These are phyloP conservation scores for Spodoptera litura DNA, from an alignment of 1,140 invertebrate genomes.

Conservation along the genomic window DNA sequence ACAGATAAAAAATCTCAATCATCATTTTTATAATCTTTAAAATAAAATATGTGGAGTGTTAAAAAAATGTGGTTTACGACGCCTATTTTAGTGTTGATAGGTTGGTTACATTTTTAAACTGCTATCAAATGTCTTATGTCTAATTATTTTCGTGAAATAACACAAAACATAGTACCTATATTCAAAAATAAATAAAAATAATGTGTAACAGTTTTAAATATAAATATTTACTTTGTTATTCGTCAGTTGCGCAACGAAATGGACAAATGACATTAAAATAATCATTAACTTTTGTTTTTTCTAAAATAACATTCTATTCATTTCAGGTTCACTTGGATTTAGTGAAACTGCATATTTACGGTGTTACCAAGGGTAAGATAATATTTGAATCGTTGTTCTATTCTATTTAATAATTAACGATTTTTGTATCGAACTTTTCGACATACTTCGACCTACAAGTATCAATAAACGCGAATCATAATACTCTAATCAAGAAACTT, in stretches of 20 bases:
- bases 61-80: neutral
- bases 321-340: conserved; percentile 59
- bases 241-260: neutral
- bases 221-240: no score
- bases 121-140: neutral
- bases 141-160: neutral
- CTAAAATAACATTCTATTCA: neutral
- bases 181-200: neutral
- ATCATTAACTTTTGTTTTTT: neutral
- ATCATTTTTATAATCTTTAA: no score
- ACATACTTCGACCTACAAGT: no score
- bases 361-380: conserved; percentile 66
- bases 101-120: neutral
- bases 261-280: neutral
- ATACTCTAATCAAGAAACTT: no score
- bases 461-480: no score
- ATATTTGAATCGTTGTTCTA: no score
- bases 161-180: no score
- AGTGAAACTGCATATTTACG: conserved; percentile 58
- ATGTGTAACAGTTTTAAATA: neutral
- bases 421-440: no score
- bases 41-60: conserved; percentile 30
- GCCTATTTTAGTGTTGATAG: neutral
- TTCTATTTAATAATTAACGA: no score
- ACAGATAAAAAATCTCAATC: neutral